A percentile compares a stretch with the other conserved stretches of the same genome.
Evolutionary conservation across 1,140 invertebrate species (phyloP).

Genomic region (Nixonia krombeini): DNA sequence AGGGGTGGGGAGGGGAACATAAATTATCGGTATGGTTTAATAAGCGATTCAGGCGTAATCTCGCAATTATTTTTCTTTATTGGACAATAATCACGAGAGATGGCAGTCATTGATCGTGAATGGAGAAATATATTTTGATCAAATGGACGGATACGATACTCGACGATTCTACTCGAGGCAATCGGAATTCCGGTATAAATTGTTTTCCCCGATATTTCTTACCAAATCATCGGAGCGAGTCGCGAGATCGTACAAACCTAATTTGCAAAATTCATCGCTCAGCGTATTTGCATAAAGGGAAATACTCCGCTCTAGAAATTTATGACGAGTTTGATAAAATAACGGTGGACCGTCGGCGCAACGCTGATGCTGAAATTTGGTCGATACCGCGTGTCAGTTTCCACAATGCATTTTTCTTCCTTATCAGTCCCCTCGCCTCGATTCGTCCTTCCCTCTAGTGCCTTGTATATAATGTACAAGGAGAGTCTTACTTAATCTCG

Average conservation of each 20-base stretch:
- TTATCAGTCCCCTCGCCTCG: slow-evolving; percentile 42
- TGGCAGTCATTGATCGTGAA: too few relatives aligned
- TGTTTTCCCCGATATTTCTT: too few relatives aligned
- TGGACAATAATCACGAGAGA: not conserved
- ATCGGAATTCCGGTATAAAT: too few relatives aligned
- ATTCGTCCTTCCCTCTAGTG: slow-evolving; percentile 15
- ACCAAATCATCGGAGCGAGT: too few relatives aligned
- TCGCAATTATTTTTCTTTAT: not conserved
- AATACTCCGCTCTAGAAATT: too few relatives aligned
- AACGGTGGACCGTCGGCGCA: not conserved
- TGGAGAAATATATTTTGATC: too few relatives aligned
- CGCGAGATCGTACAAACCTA: too few relatives aligned
- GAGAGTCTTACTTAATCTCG: slow-evolving; percentile 38
- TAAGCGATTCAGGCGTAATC: slow-evolving; percentile 8
- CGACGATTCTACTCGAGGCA: too few relatives aligned
- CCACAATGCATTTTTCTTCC: slow-evolving; percentile 39
- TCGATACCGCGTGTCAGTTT: slow-evolving; percentile 39
- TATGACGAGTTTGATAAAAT: too few relatives aligned
- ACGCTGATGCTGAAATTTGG: slow-evolving; percentile 23
- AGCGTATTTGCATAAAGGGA: too few relatives aligned
- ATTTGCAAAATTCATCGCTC: too few relatives aligned
- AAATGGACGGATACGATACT: too few relatives aligned
- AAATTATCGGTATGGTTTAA: slow-evolving; percentile 32
- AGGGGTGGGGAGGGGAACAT: slow-evolving; percentile 25
- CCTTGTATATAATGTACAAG: slow-evolving; percentile 30